Evolutionary conservation across 2,888 invertebrate species (phyloP).

Genomic region (Macaria liturata): DNA sequence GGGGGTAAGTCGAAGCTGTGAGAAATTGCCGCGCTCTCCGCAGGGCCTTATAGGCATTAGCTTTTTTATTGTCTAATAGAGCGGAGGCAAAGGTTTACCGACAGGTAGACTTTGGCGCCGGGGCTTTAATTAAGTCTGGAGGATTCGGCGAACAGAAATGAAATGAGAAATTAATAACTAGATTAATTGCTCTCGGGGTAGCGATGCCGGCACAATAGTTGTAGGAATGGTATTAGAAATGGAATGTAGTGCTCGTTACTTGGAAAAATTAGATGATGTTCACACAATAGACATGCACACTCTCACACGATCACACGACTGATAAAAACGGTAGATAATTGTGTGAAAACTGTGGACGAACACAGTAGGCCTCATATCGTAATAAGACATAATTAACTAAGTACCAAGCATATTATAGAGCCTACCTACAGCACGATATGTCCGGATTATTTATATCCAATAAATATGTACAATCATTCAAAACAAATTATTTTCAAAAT

Average conservation of each 20-base stretch:
- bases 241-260: conserved; percentile 31
- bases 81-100: conserved; percentile 72
- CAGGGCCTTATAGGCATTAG: conserved; percentile 71
- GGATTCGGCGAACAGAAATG: conserved; percentile 57
- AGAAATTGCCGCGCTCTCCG: conserved; percentile 74
- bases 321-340: neutral
- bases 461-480: no score
- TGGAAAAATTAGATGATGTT: conserved; percentile 15
- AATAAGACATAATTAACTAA: no score
- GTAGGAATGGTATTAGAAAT: conserved; percentile 30
- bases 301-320: conserved; percentile 1
- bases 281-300: conserved; percentile 9
- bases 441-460: no score
- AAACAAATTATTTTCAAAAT: no score
- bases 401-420: no score
- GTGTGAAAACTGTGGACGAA: neutral
- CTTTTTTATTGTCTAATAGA: conserved; percentile 81
- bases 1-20: conserved; percentile 59
- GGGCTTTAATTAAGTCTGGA: conserved; percentile 73
- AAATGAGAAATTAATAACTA: conserved; percentile 58
- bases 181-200: conserved; percentile 41
- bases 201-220: conserved; percentile 31
- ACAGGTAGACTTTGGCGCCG: conserved; percentile 79
- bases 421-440: no score
- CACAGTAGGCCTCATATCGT: neutral